Evolutionary conservation across 2,113 vertebrate genomes (phyloP).

Genomic region (Eleginops maclovinus): DNA sequence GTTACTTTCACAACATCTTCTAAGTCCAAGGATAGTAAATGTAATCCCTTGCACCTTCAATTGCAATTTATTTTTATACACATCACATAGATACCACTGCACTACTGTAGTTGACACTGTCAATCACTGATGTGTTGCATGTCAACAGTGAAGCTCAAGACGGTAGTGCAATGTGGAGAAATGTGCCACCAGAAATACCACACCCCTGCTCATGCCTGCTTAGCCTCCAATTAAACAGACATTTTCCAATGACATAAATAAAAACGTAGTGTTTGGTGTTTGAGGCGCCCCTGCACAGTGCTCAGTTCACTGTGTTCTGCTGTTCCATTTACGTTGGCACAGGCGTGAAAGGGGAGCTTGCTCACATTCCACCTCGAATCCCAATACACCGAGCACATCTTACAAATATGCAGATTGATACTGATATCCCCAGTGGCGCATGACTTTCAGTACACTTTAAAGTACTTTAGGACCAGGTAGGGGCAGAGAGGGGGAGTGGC

Average conservation of each 20-base stretch:
- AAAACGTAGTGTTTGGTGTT: neutral
- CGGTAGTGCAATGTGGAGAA: neutral
- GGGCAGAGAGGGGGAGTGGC: conserved; percentile 27
- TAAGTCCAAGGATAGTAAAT: neutral
- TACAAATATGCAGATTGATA: conserved; percentile 67
- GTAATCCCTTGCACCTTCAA: neutral
- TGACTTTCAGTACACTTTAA: conserved; percentile 60
- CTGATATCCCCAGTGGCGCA: conserved; percentile 59
- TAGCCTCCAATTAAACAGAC: no score
- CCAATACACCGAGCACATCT: conserved; percentile 55
- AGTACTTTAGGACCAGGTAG: conserved; percentile 51
- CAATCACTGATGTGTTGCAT: neutral
- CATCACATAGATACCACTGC: neutral
- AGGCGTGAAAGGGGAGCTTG: conserved; percentile 50
- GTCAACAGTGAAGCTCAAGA: neutral
- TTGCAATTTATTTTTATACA: neutral
- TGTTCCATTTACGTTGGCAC: conserved; percentile 41
- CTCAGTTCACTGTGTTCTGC: conserved; percentile 10
- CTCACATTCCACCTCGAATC: conserved; percentile 51
- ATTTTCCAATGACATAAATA: conserved; percentile 5
- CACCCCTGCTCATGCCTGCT: neutral
- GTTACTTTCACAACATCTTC: neutral
- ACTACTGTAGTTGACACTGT: neutral
- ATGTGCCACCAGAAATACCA: no score
- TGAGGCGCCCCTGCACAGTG: neutral